phyloP scores from a whole-genome alignment of 2,797 vertebrate genomes.

The Peromyscus eremicus region DNA sequence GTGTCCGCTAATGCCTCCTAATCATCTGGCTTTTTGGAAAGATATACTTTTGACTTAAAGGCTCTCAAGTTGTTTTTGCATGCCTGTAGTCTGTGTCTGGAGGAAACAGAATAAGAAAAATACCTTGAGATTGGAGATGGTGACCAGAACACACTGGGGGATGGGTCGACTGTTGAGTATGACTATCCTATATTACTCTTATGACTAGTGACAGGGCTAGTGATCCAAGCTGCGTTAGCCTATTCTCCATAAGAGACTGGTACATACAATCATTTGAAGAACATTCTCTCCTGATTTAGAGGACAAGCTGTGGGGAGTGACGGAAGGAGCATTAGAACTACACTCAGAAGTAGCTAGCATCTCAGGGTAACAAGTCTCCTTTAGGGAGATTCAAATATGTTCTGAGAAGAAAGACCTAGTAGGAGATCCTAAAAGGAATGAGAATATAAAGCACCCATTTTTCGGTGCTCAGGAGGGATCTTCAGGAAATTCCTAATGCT shows the following conservation, averaged over 20 bases:
- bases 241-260: neutral
- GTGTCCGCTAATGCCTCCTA: conserved; percentile 64
- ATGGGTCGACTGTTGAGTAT: neutral
- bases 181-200: neutral
- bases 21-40: conserved; percentile 72
- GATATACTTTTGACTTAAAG: conserved; percentile 60
- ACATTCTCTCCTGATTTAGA: conserved; percentile 1
- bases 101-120: conserved; percentile 12
- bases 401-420: conserved; percentile 32
- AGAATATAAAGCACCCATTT: neutral
- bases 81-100: neutral
- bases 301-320: neutral
- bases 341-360: conserved; percentile 41
- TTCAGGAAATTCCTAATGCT: neutral
- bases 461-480: conserved; percentile 20
- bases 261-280: conserved; percentile 19
- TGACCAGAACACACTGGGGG: neutral
- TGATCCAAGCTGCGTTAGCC: neutral
- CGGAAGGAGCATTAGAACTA: neutral
- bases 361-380: neutral
- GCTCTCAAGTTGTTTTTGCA: conserved; percentile 65
- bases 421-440: conserved; percentile 27
- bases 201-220: neutral
- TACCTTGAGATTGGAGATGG: conserved; percentile 32
- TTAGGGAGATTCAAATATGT: conserved; percentile 32